Evolutionary conservation across 2,888 invertebrate genomes (phyloP).

Genomic region (Orchestes rusci): DNA sequence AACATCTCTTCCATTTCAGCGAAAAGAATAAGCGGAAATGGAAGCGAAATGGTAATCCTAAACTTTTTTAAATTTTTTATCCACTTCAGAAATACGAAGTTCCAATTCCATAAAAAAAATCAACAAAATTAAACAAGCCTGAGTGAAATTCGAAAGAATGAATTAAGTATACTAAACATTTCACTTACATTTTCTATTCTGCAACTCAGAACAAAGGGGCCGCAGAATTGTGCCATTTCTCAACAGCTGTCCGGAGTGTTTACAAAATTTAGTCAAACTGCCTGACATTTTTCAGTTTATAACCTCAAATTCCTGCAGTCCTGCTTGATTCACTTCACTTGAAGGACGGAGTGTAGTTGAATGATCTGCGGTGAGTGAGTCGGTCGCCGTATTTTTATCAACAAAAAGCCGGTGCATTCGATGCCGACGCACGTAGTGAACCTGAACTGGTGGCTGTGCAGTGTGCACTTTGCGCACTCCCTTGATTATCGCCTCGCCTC

Average conservation of each 20-base stretch:
- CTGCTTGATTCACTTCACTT: too few relatives aligned
- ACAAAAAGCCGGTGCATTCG: constrained; percentile 15
- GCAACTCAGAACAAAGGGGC: constrained; percentile 6
- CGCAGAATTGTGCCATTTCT: constrained; percentile 21
- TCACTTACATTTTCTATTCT: constrained; percentile 15
- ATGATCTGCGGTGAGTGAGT: constrained; percentile 3
- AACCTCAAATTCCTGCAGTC: too few relatives aligned
- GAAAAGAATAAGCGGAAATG: too few relatives aligned
- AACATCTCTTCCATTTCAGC: too few relatives aligned
- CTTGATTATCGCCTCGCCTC: constrained; percentile 5
- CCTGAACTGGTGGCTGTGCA: constrained; percentile 12
- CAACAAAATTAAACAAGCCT: too few relatives aligned
- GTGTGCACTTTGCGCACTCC: constrained; percentile 14
- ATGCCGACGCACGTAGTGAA: neutral
- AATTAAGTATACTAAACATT: too few relatives aligned
- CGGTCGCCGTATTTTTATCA: constrained; percentile 15
- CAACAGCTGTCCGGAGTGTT: constrained; percentile 33
- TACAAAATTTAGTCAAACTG: constrained; percentile 40
- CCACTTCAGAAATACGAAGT: too few relatives aligned
- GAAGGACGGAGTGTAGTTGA: too few relatives aligned
- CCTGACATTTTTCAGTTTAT: constrained; percentile 42
- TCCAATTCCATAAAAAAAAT: too few relatives aligned
- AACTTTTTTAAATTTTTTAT: too few relatives aligned
- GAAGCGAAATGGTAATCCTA: too few relatives aligned
- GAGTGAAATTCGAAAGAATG: too few relatives aligned